phyloP scores from a whole-genome alignment of 2,113 vertebrate species.

The Halcyon malimbica region DNA sequence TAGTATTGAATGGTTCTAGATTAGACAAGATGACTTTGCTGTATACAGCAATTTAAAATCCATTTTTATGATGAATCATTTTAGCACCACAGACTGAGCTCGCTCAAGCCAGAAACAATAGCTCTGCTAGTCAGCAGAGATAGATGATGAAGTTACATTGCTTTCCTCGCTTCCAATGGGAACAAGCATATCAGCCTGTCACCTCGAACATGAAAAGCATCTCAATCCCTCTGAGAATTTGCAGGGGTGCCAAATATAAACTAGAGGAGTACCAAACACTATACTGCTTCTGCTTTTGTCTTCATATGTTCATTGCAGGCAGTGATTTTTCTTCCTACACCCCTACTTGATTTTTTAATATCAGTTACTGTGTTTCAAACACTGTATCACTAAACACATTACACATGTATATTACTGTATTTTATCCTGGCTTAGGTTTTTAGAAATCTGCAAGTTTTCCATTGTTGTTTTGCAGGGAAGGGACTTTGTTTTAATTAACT shows the following conservation, averaged over 20 bases:
- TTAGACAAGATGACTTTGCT: not conserved
- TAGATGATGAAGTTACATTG: not conserved
- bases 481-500: no score
- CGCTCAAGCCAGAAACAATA: not conserved
- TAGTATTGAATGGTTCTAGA: not conserved
- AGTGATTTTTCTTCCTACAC: no score
- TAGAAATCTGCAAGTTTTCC: no score
- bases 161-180: not conserved
- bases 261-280: not conserved
- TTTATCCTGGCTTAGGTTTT: no score
- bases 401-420: no score
- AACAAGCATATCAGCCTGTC: not conserved
- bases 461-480: no score
- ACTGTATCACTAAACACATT: not conserved
- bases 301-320: not conserved
- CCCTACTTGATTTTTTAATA: not conserved
- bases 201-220: not conserved
- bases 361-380: not conserved
- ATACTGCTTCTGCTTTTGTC: not conserved
- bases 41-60: not conserved
- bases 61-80: not conserved
- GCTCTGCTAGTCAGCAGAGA: not conserved
- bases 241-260: not conserved
- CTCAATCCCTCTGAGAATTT: not conserved
- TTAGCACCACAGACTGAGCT: not conserved